Evolutionary conservation across 2,797 vertebrate species (phyloP).

Genomic region (Macropus fuliginosus): DNA sequence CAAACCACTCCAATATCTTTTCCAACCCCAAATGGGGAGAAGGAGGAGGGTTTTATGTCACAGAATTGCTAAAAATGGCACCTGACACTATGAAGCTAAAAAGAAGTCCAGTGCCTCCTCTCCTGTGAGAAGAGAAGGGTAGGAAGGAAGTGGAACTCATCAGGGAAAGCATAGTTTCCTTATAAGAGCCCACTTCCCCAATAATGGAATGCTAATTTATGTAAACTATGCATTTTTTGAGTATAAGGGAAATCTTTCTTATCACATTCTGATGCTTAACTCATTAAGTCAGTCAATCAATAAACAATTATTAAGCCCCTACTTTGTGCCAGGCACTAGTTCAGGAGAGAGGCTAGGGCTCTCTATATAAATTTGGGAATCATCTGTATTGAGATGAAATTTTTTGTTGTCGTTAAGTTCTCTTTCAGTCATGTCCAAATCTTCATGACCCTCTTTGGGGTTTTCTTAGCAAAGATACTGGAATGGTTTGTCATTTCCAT

Average conservation of each 20-base stretch:
- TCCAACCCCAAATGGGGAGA: not conserved
- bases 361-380: not conserved
- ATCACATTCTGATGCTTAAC: not conserved
- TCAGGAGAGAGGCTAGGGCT: not conserved
- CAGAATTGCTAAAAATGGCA: not conserved
- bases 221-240: not conserved
- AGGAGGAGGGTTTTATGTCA: not conserved
- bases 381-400: not conserved
- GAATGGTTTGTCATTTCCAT: not conserved
- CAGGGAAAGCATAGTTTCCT: not conserved
- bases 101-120: not conserved
- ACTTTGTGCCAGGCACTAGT: not conserved
- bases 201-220: not conserved
- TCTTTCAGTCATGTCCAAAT: not conserved
- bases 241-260: not conserved
- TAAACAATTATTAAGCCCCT: not conserved
- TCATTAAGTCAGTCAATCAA: not conserved
- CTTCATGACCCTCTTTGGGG: not conserved
- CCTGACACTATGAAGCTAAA: not conserved
- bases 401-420: not conserved
- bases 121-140: not conserved
- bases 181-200: not conserved
- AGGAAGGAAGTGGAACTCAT: not conserved
- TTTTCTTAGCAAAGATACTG: not conserved
- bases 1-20: not conserved